Evolutionary conservation across 2,888 invertebrate genomes (phyloP).

Genomic region (Chelonus formosanus): DNA sequence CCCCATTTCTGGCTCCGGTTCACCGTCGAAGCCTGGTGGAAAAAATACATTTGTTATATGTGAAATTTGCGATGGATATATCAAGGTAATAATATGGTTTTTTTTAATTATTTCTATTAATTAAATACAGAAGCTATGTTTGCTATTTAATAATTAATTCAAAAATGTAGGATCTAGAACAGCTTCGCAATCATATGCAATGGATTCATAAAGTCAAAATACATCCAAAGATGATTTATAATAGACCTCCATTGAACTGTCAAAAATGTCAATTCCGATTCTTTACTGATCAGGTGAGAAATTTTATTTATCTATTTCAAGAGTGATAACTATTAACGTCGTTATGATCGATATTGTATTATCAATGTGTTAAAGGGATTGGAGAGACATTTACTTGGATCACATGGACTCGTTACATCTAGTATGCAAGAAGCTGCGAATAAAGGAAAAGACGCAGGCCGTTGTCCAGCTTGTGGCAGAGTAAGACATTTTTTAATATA

Average conservation of each 20-base stretch:
- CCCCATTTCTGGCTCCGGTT: conserved; percentile 59
- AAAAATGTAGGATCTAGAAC: conserved; percentile 78
- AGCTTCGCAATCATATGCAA: conserved; percentile 94
- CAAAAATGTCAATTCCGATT: conserved; percentile 96
- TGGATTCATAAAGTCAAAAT: conserved; percentile 98
- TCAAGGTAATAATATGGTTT: conserved; percentile 69
- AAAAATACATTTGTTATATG: conserved; percentile 92
- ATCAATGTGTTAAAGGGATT: conserved; percentile 74
- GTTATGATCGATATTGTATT: too few species aligned
- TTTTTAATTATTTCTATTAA: not conserved
- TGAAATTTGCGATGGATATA: conserved; percentile 97
- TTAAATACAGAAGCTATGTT: too few species aligned
- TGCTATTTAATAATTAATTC: too few species aligned
- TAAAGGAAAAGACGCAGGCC: conserved; percentile 91
- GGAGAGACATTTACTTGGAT: conserved; percentile 92
- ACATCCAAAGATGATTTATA: conserved; percentile 95
- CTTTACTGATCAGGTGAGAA: conserved; percentile 80
- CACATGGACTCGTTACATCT: conserved; percentile 93
- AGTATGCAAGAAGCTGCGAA: conserved; percentile 97
- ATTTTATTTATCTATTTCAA: conserved; percentile 3
- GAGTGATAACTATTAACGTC: too few species aligned
- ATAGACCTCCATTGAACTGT: conserved; percentile 92
- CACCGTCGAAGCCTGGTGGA: conserved; percentile 65
- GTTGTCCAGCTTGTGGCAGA: conserved; percentile 94
- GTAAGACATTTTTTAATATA: conserved; percentile 67